phyloP scores from a whole-genome alignment of 2,888 invertebrate species.

The Volucella inanis region DNA sequence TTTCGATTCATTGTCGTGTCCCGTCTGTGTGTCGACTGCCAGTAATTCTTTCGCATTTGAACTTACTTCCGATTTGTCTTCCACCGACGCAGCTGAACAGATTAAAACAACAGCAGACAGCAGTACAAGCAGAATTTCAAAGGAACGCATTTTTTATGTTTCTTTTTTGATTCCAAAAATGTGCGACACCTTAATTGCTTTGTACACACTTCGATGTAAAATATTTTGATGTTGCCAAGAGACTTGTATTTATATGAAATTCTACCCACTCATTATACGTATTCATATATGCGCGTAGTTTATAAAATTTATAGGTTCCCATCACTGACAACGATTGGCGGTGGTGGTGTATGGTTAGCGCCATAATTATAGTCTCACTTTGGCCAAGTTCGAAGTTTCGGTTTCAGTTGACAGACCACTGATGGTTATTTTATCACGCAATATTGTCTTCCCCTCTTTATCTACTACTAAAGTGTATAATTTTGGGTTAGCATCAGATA shows the following conservation, averaged over 20 bases:
- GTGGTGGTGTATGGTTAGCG: constrained; percentile 6
- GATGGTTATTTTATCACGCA: constrained; percentile 47
- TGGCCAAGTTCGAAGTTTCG: constrained; percentile 14
- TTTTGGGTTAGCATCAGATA: no score
- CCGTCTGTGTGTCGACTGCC: constrained; percentile 44
- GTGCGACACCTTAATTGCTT: constrained; percentile 48
- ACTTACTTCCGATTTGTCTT: constrained; percentile 12
- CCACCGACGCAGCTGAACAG: constrained; percentile 46
- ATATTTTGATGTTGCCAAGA: constrained; percentile 37
- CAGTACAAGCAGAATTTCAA: constrained; percentile 31
- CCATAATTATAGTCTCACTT: constrained; percentile 51
- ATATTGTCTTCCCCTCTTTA: constrained; percentile 12
- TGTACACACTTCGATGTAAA: constrained; percentile 23
- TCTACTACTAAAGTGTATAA: no score
- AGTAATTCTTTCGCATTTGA: constrained; percentile 46
- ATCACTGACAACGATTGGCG: not conserved
- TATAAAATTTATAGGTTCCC: constrained; percentile 36
- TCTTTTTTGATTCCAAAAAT: not conserved
- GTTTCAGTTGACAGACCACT: constrained; percentile 50
- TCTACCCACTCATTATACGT: constrained; percentile 32
- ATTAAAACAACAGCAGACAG: constrained; percentile 45
- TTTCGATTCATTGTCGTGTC: constrained; percentile 50
- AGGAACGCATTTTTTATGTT: constrained; percentile 46
- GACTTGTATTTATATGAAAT: constrained; percentile 65
- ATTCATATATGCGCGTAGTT: no score